These are phyloP conservation scores for Pachyramphus minor DNA, from an alignment of 2,113 vertebrate genomes.

Conservation along the genomic window DNA sequence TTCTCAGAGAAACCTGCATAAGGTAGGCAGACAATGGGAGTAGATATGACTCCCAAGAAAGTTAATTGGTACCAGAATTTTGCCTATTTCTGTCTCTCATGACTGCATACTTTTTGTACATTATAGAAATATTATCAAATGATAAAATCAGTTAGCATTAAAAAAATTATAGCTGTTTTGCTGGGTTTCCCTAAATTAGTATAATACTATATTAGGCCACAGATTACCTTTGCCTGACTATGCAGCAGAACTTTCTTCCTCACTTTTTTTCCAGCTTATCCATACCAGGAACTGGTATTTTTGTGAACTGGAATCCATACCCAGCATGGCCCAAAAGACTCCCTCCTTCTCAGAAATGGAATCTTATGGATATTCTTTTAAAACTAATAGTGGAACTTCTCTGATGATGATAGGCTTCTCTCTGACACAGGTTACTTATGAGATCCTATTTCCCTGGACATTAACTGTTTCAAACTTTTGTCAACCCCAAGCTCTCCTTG, in stretches of 20 bases:
- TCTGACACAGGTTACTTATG: background rate
- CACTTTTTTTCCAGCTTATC: background rate
- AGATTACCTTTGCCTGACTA: background rate
- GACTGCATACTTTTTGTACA: background rate
- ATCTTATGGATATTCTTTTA: background rate
- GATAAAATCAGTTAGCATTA: background rate
- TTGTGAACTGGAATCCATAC: background rate
- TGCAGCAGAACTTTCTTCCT: background rate
- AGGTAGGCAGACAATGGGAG: background rate
- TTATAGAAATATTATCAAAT: background rate
- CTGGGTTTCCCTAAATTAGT: background rate
- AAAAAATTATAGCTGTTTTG: background rate
- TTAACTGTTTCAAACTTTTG: background rate
- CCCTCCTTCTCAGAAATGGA: background rate
- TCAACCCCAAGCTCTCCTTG: background rate
- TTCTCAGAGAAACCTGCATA: background rate
- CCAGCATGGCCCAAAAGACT: background rate
- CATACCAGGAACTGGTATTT: background rate
- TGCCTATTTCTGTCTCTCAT: background rate
- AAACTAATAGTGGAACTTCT: background rate
- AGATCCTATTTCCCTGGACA: background rate
- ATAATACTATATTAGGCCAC: background rate
- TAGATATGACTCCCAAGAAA: background rate
- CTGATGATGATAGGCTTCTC: background rate
- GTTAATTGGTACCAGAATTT: background rate